Percentiles rank a stretch among this genome's conserved stretches.
Evolutionary conservation across 2,888 invertebrate species (phyloP).

Genomic region (Actias luna): DNA sequence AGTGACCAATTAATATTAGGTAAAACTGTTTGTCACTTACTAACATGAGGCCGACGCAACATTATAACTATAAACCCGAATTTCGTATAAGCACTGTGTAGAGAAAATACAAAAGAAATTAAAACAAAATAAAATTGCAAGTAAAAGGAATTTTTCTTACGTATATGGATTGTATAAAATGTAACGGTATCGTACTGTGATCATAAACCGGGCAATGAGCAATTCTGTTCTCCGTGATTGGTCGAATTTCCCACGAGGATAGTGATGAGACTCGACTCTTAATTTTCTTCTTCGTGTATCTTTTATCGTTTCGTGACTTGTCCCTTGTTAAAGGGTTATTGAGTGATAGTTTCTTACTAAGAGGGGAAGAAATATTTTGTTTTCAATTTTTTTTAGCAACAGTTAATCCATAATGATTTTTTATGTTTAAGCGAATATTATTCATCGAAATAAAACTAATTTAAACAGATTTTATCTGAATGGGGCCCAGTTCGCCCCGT

Average conservation of each 20-base stretch:
- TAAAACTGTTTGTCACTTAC: too few species aligned
- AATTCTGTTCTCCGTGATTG: conserved; percentile 70
- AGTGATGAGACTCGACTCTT: conserved; percentile 64
- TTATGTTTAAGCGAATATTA: too few species aligned
- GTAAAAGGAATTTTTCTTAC: background rate
- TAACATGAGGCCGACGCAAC: too few species aligned
- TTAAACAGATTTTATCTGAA: too few species aligned
- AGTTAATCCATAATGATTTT: background rate
- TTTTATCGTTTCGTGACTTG: conserved; percentile 41
- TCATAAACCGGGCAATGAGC: conserved; percentile 50
- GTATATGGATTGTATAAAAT: conserved; percentile 11
- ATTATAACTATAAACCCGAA: background rate
- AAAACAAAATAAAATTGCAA: background rate
- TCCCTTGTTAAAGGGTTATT: conserved; percentile 30
- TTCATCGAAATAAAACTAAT: too few species aligned
- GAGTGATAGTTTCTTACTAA: conserved; percentile 10
- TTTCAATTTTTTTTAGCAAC: background rate
- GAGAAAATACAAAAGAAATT: background rate
- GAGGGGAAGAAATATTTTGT: background rate
- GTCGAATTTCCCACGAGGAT: conserved; percentile 71
- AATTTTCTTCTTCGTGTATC: conserved; percentile 63
- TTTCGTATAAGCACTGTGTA: background rate
- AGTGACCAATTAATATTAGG: too few species aligned
- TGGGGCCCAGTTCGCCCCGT: too few species aligned
- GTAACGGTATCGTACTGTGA: conserved; percentile 38